These are phyloP conservation scores for Eriocheir sinensis DNA, from an alignment of 1,140 invertebrate genomes.

Conservation along the genomic window DNA sequence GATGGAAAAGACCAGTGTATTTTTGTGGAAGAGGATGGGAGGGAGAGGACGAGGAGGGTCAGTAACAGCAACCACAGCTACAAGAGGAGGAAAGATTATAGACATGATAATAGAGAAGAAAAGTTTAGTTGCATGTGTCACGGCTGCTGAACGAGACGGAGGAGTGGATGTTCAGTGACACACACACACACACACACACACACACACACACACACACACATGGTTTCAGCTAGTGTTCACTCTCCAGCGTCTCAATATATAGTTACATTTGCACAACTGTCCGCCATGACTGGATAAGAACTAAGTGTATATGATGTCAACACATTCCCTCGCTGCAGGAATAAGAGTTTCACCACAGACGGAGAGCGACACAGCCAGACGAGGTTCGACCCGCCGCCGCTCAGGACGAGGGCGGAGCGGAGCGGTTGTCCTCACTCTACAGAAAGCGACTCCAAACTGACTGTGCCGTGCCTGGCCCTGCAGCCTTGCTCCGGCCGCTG, in stretches of 20 bases:
- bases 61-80: too few species aligned
- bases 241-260: not conserved
- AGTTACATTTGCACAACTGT: not conserved
- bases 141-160: not conserved
- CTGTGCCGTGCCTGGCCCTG: not conserved
- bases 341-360: not conserved
- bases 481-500: not conserved
- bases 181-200: constrained; percentile 43
- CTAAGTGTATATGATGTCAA: too few species aligned
- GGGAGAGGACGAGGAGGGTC: too few species aligned
- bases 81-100: too few species aligned
- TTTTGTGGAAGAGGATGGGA: too few species aligned
- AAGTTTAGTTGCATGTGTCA: not conserved
- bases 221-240: too few species aligned
- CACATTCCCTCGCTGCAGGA: too few species aligned
- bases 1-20: too few species aligned
- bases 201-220: constrained; percentile 43
- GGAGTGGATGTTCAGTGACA: not conserved
- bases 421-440: not conserved
- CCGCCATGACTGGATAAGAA: not conserved
- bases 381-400: not conserved
- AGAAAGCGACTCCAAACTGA: not conserved
- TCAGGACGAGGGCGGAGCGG: not conserved
- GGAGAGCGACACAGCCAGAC: not conserved
- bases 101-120: too few species aligned